These are phyloP conservation scores for Dasypus novemcinctus DNA, from an alignment of 2,113 vertebrate genomes.

Conservation along the genomic window DNA sequence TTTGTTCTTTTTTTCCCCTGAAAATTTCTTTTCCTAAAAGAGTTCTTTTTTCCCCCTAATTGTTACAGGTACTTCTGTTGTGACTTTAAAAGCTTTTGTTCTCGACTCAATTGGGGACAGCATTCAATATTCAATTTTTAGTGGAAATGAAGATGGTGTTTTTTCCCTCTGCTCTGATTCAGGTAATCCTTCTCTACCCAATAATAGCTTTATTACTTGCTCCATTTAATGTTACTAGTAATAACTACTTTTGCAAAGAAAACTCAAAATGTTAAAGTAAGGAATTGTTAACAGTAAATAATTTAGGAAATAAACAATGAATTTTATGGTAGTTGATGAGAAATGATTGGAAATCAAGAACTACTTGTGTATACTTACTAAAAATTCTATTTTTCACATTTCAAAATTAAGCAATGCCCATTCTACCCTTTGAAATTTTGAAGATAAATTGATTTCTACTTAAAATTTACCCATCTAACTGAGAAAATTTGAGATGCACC, in stretches of 20 bases:
- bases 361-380: not conserved
- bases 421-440: not conserved
- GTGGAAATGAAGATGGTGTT: constrained; percentile 84
- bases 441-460: constrained; percentile 4
- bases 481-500: not conserved
- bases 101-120: constrained; percentile 71
- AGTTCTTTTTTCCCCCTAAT: not conserved
- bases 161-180: constrained; percentile 87
- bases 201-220: not conserved
- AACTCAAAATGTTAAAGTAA: not conserved
- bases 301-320: constrained; percentile 8
- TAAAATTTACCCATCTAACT: not conserved
- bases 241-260: not conserved
- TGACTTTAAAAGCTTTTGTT: constrained; percentile 87
- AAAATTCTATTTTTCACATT: not conserved
- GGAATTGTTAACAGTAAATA: not conserved
- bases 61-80: constrained; percentile 87
- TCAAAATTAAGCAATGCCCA: not conserved
- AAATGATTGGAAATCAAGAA: not conserved
- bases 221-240: not conserved
- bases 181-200: constrained; percentile 82
- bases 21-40: too few relatives aligned
- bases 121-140: constrained; percentile 90
- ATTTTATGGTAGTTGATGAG: not conserved
- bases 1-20: constrained; percentile 12